Percentiles rank a stretch among this genome's conserved stretches.
Evolutionary conservation across 2,888 invertebrate species (phyloP).

Genomic region (Xylota segnis): DNA sequence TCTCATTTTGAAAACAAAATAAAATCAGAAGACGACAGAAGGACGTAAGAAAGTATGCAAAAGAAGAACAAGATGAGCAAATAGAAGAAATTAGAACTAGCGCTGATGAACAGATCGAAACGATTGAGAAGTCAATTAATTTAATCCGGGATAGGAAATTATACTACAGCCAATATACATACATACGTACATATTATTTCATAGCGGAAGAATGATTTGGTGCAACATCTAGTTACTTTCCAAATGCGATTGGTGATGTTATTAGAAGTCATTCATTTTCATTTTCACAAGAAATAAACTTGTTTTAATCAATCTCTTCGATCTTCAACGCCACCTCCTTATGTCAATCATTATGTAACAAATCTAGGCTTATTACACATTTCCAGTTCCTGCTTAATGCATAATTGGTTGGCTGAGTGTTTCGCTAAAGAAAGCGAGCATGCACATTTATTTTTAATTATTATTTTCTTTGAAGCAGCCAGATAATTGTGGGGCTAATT

Average conservation of each 20-base stretch:
- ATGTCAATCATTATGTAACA: not conserved
- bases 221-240: not conserved
- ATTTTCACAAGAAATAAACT: not conserved
- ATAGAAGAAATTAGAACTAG: too few relatives aligned
- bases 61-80: too few relatives aligned
- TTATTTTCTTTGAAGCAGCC: not conserved
- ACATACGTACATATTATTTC: not conserved
- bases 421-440: not conserved
- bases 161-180: not conserved
- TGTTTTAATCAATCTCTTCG: not conserved
- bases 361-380: conserved; percentile 6
- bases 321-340: not conserved
- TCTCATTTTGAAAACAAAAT: too few relatives aligned
- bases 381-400: conserved; percentile 39
- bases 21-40: too few relatives aligned
- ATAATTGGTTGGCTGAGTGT: conserved; percentile 3
- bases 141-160: not conserved
- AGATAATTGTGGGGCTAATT: not conserved
- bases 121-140: not conserved
- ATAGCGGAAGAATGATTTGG: conserved; percentile 2
- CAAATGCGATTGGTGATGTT: not conserved
- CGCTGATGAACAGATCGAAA: too few relatives aligned
- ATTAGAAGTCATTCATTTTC: not conserved
- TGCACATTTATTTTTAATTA: conserved; percentile 13
- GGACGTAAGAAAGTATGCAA: too few relatives aligned